phyloP scores from a whole-genome alignment of 2,797 vertebrate species.

The Protosalanx chinensis region DNA sequence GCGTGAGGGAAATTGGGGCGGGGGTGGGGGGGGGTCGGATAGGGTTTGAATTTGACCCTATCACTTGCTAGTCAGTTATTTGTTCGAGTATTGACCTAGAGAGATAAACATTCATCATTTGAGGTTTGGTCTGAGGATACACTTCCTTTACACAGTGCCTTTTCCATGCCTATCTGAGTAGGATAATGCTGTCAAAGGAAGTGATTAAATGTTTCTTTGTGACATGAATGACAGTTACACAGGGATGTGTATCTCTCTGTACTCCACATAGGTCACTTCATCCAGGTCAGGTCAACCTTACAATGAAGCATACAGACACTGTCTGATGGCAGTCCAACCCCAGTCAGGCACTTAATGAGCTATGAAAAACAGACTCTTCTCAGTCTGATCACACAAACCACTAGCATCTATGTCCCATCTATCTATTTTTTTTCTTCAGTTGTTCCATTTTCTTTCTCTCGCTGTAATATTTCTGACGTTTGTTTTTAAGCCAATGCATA shows the following conservation, averaged over 20 bases:
- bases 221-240: neutral
- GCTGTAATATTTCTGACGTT: neutral
- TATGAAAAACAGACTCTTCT: neutral
- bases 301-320: neutral
- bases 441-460: neutral
- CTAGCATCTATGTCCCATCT: neutral
- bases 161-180: neutral
- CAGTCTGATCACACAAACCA: neutral
- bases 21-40: too few relatives aligned
- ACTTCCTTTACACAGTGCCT: constrained; percentile 7
- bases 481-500: neutral
- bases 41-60: too few relatives aligned
- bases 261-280: neutral
- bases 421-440: neutral
- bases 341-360: neutral
- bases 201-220: neutral
- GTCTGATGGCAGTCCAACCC: neutral
- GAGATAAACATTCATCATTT: neutral
- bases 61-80: too few relatives aligned
- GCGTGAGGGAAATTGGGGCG: neutral
- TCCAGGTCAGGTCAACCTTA: neutral
- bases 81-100: neutral
- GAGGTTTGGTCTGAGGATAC: neutral
- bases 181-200: neutral
- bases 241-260: neutral